Evolutionary conservation across 2,113 vertebrate species (phyloP).

Genomic region (Gadus macrocephalus): DNA sequence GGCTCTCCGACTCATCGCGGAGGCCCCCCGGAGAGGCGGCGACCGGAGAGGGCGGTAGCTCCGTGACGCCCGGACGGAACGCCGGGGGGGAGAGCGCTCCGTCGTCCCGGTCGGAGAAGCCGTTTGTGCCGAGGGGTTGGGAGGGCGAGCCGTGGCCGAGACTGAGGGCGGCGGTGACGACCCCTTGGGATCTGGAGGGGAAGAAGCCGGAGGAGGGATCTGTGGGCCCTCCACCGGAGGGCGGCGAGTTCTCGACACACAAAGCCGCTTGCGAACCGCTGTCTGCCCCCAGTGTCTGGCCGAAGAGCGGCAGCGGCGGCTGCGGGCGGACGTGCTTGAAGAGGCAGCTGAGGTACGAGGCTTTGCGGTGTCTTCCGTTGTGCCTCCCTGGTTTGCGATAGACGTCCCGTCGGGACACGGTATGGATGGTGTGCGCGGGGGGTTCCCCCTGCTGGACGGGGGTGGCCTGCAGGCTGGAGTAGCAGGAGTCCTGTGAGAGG

Average conservation of each 20-base stretch:
- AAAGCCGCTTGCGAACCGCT: conserved; percentile 71
- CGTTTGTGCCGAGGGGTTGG: conserved; percentile 49
- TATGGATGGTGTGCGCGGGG: conserved; percentile 40
- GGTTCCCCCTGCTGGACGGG: conserved; percentile 79
- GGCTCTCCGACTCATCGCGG: conserved; percentile 74
- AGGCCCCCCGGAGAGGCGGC: conserved; percentile 70
- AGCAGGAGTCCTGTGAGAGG: conserved; percentile 86
- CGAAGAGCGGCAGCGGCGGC: not conserved
- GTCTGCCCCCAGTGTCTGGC: conserved; percentile 53
- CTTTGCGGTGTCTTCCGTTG: conserved; percentile 54
- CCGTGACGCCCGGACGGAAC: conserved; percentile 34
- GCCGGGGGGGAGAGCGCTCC: conserved; percentile 35
- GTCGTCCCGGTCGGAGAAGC: conserved; percentile 65
- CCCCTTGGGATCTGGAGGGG: conserved; percentile 71
- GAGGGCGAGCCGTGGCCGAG: conserved; percentile 42
- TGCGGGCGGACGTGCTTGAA: conserved; percentile 71
- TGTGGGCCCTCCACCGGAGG: conserved; percentile 44
- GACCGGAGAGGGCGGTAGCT: conserved; percentile 7
- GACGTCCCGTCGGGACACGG: conserved; percentile 35
- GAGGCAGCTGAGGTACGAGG: conserved; percentile 66
- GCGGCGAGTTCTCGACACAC: conserved; percentile 65
- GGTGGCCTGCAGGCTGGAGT: conserved; percentile 89
- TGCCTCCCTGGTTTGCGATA: conserved; percentile 36
- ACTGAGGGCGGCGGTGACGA: conserved; percentile 41
- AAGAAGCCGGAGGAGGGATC: conserved; percentile 66